A percentile compares a stretch with the other conserved stretches of the same genome.
Conservation (phyloP, 2,113 vertebrate genomes). For the Hyperopisus bebe region DNA sequence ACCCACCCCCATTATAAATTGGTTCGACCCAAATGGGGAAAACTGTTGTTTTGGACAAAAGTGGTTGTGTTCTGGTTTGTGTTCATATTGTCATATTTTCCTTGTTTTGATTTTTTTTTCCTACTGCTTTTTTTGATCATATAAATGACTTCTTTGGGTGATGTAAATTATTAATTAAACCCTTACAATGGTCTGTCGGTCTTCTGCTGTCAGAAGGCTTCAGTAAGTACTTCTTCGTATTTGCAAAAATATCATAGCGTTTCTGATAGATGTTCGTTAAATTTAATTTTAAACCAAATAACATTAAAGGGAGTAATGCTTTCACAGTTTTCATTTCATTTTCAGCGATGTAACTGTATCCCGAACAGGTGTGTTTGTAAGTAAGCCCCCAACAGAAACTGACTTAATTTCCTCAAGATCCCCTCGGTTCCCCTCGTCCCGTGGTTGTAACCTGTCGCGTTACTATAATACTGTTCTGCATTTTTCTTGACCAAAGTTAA, state of each 20-base stretch:
- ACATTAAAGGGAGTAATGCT: background rate
- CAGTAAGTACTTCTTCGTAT: background rate
- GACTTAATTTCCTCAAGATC: background rate
- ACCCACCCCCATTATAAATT: background rate
- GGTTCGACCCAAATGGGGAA: background rate
- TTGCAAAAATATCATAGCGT: background rate
- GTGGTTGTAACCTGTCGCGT: background rate
- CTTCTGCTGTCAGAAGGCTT: background rate
- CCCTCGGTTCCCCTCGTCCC: background rate
- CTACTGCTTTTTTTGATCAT: background rate
- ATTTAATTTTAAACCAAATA: background rate
- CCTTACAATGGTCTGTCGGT: background rate
- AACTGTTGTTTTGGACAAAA: background rate
- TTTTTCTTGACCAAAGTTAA: background rate
- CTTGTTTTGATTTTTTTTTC: background rate
- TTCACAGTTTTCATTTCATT: background rate
- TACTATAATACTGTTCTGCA: background rate
- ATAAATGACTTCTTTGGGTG: background rate
- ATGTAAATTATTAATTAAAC: conserved; percentile 33
- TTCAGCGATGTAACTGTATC: background rate
- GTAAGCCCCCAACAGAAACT: background rate
- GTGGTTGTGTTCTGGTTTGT: background rate
- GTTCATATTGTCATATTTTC: background rate
- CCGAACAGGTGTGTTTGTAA: background rate
- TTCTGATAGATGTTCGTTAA: background rate